Evolutionary conservation across 2,797 vertebrate genomes (phyloP).

Genomic region (Dicrostonyx torquatus): DNA sequence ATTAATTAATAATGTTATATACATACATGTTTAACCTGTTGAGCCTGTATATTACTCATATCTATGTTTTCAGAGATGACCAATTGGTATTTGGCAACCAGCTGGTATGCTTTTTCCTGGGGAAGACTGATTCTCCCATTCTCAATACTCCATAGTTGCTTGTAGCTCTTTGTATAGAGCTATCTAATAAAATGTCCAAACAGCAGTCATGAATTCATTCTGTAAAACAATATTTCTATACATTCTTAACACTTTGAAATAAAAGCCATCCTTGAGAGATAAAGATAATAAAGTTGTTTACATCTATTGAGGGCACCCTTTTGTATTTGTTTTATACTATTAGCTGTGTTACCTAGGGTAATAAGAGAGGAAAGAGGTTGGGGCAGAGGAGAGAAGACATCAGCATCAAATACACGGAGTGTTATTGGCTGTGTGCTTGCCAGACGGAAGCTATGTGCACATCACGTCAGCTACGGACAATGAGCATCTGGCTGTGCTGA

Average conservation of each 20-base stretch:
- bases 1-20: not conserved
- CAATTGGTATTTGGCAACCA: not conserved
- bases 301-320: not conserved
- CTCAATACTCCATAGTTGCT: not conserved
- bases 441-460: not conserved
- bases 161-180: not conserved
- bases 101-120: not conserved
- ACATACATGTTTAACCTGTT: not conserved
- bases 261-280: not conserved
- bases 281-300: not conserved
- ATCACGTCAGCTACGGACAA: not conserved
- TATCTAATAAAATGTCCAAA: not conserved
- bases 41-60: not conserved
- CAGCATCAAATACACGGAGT: not conserved
- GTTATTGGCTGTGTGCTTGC: not conserved
- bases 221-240: not conserved
- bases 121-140: not conserved
- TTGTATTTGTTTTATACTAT: not conserved
- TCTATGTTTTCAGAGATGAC: not conserved
- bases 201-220: not conserved
- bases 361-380: slow-evolving; percentile 16
- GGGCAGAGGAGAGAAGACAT: not conserved
- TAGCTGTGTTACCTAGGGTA: not conserved
- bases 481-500: not conserved
- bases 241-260: slow-evolving; percentile 23